Percentiles rank a stretch among this genome's conserved stretches.
Conservation (phyloP, 2,888 invertebrate species). For the Tolmerus cingulatus region DNA sequence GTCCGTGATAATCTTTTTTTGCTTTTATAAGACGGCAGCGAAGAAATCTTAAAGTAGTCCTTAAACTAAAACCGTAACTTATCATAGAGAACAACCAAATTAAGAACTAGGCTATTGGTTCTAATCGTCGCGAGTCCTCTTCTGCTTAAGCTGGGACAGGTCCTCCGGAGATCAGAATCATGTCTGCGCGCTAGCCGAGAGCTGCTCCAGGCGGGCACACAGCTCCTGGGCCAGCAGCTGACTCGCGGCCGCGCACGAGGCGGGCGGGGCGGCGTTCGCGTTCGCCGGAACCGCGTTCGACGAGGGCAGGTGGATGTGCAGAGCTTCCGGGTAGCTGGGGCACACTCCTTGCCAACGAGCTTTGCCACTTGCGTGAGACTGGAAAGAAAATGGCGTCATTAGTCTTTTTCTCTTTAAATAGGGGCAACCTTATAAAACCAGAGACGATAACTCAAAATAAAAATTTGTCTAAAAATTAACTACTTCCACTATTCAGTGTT, state of each 20-base stretch:
- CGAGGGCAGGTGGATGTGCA: conserved; percentile 53
- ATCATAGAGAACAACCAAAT: conserved; percentile 37
- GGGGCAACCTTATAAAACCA: background rate
- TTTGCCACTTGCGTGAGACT: conserved; percentile 76
- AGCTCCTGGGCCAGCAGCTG: conserved; percentile 65
- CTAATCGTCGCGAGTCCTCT: conserved; percentile 34
- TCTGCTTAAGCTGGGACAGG: conserved; percentile 22
- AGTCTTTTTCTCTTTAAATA: background rate
- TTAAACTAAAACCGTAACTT: conserved; percentile 40
- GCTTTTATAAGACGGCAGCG: background rate
- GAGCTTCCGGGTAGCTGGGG: conserved; percentile 62
- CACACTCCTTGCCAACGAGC: conserved; percentile 78
- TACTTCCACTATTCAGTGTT: no score
- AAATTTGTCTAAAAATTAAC: no score
- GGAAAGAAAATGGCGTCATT: conserved; percentile 48
- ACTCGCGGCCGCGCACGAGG: conserved; percentile 59
- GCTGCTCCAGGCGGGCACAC: conserved; percentile 66
- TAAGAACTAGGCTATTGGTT: conserved; percentile 29
- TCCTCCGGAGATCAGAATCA: conserved; percentile 55
- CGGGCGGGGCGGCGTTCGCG: conserved; percentile 49
- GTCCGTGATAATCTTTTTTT: background rate
- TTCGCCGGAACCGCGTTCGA: background rate
- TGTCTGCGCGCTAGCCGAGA: conserved; percentile 63
- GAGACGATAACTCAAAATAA: background rate
- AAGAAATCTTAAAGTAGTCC: conserved; percentile 2